Conservation (phyloP, 2,113 vertebrate genomes). For the Gasterosteus aculeatus region DNA sequence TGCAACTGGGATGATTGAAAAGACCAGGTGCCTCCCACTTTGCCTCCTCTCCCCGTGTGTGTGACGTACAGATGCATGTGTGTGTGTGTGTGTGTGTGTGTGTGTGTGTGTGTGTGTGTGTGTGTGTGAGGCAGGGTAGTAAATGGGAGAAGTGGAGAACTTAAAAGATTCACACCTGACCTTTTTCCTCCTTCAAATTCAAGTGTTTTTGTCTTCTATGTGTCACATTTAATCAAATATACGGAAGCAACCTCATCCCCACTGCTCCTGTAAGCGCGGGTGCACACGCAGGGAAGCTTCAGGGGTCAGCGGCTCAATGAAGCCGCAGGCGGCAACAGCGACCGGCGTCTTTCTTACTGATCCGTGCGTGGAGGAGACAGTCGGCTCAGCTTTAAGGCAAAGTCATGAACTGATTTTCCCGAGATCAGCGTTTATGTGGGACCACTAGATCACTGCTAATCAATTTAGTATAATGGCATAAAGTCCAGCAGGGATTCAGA, state of each 20-base stretch:
- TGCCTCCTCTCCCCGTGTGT: conserved; percentile 12
- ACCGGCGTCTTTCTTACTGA: conserved; percentile 38
- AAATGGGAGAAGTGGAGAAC: conserved; percentile 8
- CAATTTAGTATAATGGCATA: conserved; percentile 70
- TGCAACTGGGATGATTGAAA: conserved; percentile 52
- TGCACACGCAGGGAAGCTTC: conserved; percentile 20
- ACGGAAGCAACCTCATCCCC: conserved; percentile 22
- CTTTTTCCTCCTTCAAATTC: conserved; percentile 58
- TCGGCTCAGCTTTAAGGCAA: conserved; percentile 26
- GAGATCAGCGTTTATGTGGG: conserved; percentile 64
- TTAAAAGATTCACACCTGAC: conserved; percentile 34
- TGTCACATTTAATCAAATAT: conserved; percentile 59
- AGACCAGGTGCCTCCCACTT: conserved; percentile 43
- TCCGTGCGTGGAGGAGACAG: not conserved
- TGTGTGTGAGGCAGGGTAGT: conserved; percentile 7
- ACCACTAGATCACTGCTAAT: conserved; percentile 69
- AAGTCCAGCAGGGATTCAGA: conserved; percentile 64
- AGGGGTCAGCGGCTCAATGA: conserved; percentile 44
- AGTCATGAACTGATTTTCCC: conserved; percentile 45
- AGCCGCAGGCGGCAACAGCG: conserved; percentile 30
- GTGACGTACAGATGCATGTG: not conserved
- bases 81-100: conserved; percentile 6
- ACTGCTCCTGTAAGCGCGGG: conserved; percentile 35
- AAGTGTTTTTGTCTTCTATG: conserved; percentile 50
- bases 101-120: not conserved